Base-by-base conservation (phyloP, 2,888 invertebrate species). In the Plusia festucae region DNA sequence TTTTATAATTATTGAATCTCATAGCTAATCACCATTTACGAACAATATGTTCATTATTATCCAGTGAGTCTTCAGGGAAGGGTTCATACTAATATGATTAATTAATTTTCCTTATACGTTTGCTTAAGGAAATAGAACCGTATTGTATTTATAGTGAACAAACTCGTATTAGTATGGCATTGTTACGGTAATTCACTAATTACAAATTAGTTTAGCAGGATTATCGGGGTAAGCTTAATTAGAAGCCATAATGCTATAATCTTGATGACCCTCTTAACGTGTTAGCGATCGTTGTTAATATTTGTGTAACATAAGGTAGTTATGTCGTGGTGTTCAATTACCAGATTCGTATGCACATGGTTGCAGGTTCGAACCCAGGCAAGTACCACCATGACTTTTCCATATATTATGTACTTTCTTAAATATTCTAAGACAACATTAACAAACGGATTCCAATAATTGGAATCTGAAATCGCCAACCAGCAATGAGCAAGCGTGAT, bases 231-330 rank as follows among this genome's bases (percentile, higher is more conserved):
- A 6, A 40, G 40, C 40, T n/a, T 40, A 40, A 40, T 40, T 40
- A 40, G 40, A 40, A 40, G 40, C 40, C 40, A n/a, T 40, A 40
- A 40, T 40, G 40, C 40, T 40, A 40, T 40, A 40, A 40, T n/a
- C 40, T 40, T 40, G 40, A 40, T 40, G 40, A 40, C 40, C 40
- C 40, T 40, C 40, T 40, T n/a, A 40, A n/a, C 40, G 40, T 34
- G 34, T 40, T 40, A 40, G n/a, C n/a, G n/a, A 40, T 40, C 40
- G 40, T 40, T 40, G 34, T 15, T 11, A 40, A n/a, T n/a, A n/a
- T 40, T 40, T n/a, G 40, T n/a, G n/a, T 6, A 1, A 40, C 4
- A 40, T n/a, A 30, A 30, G n/a, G n/a, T n/a, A n/a, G n/a, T n/a
- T n/a, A n/a, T n/a, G n/a, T n/a, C n/a, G n/a, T n/a, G n/a, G n/a